A percentile compares a stretch with the other conserved stretches of the same genome.
phyloP scores from a whole-genome alignment of 2,113 vertebrate species.

The Athene cunicularia region DNA sequence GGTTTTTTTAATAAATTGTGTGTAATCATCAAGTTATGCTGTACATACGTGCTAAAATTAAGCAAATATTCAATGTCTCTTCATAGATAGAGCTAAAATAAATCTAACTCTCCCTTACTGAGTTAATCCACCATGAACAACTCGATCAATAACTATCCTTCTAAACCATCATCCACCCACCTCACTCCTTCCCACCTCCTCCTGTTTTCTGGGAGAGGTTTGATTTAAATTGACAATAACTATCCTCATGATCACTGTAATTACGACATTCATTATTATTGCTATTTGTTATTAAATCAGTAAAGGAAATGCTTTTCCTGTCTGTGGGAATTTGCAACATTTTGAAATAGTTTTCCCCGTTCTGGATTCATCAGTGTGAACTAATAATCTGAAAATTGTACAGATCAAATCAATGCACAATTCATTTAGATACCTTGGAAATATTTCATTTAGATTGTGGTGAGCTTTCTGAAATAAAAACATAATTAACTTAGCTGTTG shows the following conservation, averaged over 20 bases:
- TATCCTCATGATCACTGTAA: background rate
- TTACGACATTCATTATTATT: conserved; percentile 25
- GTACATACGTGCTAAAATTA: background rate
- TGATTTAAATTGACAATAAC: conserved; percentile 54
- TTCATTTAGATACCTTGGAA: background rate
- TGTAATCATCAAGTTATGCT: background rate
- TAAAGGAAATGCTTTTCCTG: background rate
- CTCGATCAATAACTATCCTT: conserved; percentile 26
- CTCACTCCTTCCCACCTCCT: conserved; percentile 22
- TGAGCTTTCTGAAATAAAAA: background rate
- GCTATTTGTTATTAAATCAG: conserved; percentile 18
- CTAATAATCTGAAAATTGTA: background rate
- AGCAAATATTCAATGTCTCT: conserved; percentile 33
- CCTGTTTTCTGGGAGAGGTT: conserved; percentile 29
- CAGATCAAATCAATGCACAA: background rate
- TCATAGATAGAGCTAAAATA: conserved; percentile 25
- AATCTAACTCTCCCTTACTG: conserved; percentile 18
- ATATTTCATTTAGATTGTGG: background rate
- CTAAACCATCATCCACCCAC: conserved; percentile 30
- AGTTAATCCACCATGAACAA: conserved; percentile 35
- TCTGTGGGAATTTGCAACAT: background rate
- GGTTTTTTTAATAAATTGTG: background rate
- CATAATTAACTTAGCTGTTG: background rate
- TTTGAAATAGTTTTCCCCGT: background rate
- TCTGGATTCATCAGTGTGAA: background rate